Base-by-base conservation (phyloP, 2,797 vertebrate genomes). In the Vipera ursinii region DNA sequence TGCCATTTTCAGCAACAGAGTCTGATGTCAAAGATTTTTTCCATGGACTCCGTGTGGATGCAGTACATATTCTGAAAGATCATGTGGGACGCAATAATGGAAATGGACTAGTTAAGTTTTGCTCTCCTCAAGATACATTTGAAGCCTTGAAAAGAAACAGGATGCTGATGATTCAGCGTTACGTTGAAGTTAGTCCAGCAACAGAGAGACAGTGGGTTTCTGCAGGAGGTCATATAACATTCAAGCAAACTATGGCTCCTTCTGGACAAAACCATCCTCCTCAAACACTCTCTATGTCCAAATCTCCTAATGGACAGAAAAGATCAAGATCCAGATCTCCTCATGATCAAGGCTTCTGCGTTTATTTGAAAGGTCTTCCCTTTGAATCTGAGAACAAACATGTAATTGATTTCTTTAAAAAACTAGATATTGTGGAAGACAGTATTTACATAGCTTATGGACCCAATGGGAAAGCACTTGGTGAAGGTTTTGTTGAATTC, bases 311-410 rank as follows among this genome's bases (percentile, higher is more conserved):
- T 93, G 98, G 97, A 38, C 98, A 98, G 93, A 98, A 99, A 89
- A 98, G 99, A 95, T 98, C 98, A 6, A 97, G 99, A 94, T 99
- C 99, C 6, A 98, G 99, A 94, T 99, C 99, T 94, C 99, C 99
- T 61, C 99, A 99, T 90, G 98, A 99, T 56, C 98, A 98, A 6
- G 99, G 99, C 89, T 99, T 98, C 95, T 99, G 99, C 95, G 98
- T 99, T 90, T 99, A 99, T 97, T 97, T 99, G 90, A 99, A 99
- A 96, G 99, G 99, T 92, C 98, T 99, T 93, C 99, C 99, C 3
- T 99, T 99, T 91, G 99, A 99, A 96, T 99, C 98, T 0, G 99
- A 99, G 97, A 99, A 99, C 96, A 99, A 99, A 95, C 99, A 99
- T 86, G 98, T 99, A 69, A 99, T 98, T 97, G 99, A 99, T 95